These are phyloP conservation scores for Sceliomorpha sp. DNA, from an alignment of 2,888 invertebrate species.

Conservation along the genomic window DNA sequence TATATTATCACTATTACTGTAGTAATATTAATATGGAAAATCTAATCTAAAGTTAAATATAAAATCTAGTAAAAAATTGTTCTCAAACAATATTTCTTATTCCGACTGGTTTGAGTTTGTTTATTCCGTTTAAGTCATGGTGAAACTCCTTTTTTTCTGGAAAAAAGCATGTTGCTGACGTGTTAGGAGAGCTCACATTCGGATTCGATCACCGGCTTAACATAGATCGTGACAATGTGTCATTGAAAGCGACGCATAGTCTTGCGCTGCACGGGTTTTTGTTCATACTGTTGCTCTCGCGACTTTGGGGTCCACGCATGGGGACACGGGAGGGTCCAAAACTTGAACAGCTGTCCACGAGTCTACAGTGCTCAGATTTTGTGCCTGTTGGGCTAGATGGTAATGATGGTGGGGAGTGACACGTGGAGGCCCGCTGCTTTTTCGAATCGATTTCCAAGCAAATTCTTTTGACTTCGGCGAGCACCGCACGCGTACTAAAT, in stretches of 20 bases:
- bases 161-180: too few species aligned
- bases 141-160: too few species aligned
- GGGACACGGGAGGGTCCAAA: conserved; percentile 53
- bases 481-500: conserved; percentile 5
- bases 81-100: too few species aligned
- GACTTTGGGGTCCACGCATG: conserved; percentile 48
- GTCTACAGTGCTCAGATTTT: conserved; percentile 39
- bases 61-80: too few species aligned
- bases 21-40: too few species aligned
- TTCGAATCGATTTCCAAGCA: conserved; percentile 32
- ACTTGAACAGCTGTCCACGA: conserved; percentile 63
- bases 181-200: too few species aligned
- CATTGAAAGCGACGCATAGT: conserved; percentile 71
- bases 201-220: too few species aligned
- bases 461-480: conserved; percentile 12
- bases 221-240: conserved; percentile 69
- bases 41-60: too few species aligned
- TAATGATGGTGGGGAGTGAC: conserved; percentile 23
- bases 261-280: conserved; percentile 66
- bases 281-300: conserved; percentile 57
- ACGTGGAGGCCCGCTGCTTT: conserved; percentile 18
- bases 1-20: too few species aligned
- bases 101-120: too few species aligned
- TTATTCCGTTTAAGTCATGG: too few species aligned
- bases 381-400: conserved; percentile 15